Conservation (phyloP, 2,888 invertebrate species). For the Anarsia innoxiella region DNA sequence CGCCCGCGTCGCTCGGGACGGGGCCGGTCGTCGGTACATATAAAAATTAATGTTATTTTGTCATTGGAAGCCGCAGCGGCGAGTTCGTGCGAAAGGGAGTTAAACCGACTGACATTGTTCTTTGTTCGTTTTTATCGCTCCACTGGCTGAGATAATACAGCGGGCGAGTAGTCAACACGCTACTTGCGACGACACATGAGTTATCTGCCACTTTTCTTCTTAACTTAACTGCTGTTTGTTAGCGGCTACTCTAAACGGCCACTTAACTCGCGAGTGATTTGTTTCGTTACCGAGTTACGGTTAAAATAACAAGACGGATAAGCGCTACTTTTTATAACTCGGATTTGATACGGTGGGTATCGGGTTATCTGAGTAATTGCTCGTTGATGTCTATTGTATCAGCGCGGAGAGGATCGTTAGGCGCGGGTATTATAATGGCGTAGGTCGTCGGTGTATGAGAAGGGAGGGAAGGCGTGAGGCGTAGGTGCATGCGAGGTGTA, state of each 20-base stretch:
- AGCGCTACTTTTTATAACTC: slow-evolving; percentile 4
- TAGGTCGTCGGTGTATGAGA: slow-evolving; percentile 7
- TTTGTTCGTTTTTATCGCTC: slow-evolving; percentile 72
- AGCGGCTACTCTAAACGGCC: slow-evolving; percentile 42
- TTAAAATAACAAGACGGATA: slow-evolving; percentile 17
- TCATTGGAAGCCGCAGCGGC: slow-evolving; percentile 50
- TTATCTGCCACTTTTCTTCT: slow-evolving; percentile 67
- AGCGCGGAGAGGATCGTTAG: slow-evolving; percentile 2
- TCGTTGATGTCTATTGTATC: slow-evolving; percentile 12
- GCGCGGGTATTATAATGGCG: not conserved
- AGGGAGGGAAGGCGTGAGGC: slow-evolving; percentile 27
- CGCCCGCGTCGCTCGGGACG: slow-evolving; percentile 37
- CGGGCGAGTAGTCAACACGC: slow-evolving; percentile 38
- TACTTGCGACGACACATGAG: slow-evolving; percentile 45
- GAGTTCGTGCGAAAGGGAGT: slow-evolving; percentile 67
- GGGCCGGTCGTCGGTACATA: slow-evolving; percentile 32
- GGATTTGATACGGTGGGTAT: slow-evolving; percentile 9
- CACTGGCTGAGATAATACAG: slow-evolving; percentile 65
- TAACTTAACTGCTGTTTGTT: slow-evolving; percentile 50
- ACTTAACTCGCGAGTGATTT: slow-evolving; percentile 44
- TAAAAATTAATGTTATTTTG: slow-evolving; percentile 60
- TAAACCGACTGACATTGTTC: slow-evolving; percentile 67
- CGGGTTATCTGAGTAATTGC: slow-evolving; percentile 7
- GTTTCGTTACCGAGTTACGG: slow-evolving; percentile 31
- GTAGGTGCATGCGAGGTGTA: slow-evolving; percentile 47